Conservation (phyloP, 2,113 vertebrate genomes). For the Meriones unguiculatus region DNA sequence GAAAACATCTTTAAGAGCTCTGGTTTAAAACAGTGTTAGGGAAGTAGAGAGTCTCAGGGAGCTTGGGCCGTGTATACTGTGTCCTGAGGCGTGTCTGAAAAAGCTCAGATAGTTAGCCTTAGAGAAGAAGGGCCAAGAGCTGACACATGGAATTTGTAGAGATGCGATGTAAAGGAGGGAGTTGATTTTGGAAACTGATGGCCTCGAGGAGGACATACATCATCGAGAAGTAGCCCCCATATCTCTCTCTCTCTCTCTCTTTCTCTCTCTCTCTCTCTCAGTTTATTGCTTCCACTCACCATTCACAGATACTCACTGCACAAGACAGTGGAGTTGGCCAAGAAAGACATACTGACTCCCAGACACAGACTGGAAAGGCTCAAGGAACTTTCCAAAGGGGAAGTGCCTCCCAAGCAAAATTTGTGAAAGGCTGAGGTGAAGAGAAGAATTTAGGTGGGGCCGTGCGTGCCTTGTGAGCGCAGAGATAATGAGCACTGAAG, state of each 20-base stretch:
- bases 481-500: not conserved
- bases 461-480: not conserved
- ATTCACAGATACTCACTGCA: not conserved
- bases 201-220: not conserved
- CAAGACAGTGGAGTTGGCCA: not conserved
- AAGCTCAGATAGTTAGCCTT: slow-evolving; percentile 15
- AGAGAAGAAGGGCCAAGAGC: slow-evolving; percentile 8
- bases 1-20: slow-evolving; percentile 63
- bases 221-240: not conserved
- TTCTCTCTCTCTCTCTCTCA: not conserved
- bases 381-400: not conserved
- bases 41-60: slow-evolving; percentile 37
- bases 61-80: not conserved
- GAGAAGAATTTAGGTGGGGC: not conserved
- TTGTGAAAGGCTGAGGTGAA: not conserved
- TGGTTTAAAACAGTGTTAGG: slow-evolving; percentile 25
- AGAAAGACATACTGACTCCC: not conserved
- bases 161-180: not conserved
- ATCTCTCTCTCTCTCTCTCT: not conserved
- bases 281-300: not conserved
- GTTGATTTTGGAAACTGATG: not conserved
- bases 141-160: slow-evolving; percentile 1
- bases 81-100: slow-evolving; percentile 26
- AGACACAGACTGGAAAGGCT: not conserved
- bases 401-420: not conserved